phyloP scores from a whole-genome alignment of 2,888 invertebrate species.

The Pyrrhia umbra region DNA sequence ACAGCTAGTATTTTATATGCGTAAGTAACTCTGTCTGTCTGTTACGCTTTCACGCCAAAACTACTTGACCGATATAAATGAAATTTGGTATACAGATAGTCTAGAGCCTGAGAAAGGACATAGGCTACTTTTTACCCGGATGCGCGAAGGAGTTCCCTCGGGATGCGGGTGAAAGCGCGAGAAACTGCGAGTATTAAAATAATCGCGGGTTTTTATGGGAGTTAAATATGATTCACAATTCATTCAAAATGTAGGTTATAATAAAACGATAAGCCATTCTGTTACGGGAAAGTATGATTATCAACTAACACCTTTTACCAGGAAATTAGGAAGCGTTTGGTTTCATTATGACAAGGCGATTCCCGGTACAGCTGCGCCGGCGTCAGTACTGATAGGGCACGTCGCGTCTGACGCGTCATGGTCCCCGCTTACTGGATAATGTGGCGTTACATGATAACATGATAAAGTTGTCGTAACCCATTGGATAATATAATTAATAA shows the following conservation, averaged over 20 bases:
- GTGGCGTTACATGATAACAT: conserved; percentile 19
- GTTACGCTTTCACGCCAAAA: too few relatives aligned
- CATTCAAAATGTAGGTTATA: not conserved
- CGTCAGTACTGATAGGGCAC: conserved; percentile 66
- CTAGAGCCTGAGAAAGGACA: too few relatives aligned
- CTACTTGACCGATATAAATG: too few relatives aligned
- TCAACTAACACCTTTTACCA: conserved; percentile 15
- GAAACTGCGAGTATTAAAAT: too few relatives aligned
- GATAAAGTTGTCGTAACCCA: conserved; percentile 29
- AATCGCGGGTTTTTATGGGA: not conserved
- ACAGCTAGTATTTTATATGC: too few relatives aligned
- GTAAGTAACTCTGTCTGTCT: too few relatives aligned
- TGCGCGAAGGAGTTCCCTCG: too few relatives aligned
- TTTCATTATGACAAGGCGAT: conserved; percentile 32
- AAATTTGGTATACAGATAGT: too few relatives aligned
- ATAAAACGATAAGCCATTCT: not conserved
- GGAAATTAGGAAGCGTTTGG: conserved; percentile 39
- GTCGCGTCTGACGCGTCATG: conserved; percentile 55
- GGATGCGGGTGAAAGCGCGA: too few relatives aligned
- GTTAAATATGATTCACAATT: not conserved
- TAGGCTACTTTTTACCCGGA: too few relatives aligned
- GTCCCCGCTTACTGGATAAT: conserved; percentile 52
- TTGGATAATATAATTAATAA: conserved; percentile 23
- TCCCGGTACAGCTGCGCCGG: conserved; percentile 59
- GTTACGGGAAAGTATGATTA: not conserved